Evolutionary conservation across 2,113 vertebrate species (phyloP).

Genomic region (Leptodactylus fuscus): DNA sequence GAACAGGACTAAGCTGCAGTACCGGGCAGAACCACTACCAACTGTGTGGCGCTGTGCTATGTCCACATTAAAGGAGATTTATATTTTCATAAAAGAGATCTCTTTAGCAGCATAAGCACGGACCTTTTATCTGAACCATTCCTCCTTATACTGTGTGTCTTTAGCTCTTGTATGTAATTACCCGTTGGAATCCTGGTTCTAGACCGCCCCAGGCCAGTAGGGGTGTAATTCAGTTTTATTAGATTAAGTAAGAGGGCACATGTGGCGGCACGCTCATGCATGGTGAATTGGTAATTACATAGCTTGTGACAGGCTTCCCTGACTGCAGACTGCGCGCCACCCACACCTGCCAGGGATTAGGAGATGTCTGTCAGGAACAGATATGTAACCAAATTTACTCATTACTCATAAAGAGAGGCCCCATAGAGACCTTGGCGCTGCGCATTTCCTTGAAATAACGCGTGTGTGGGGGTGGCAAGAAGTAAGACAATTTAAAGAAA

Average conservation of each 20-base stretch:
- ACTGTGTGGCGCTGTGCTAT: no score
- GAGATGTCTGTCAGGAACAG: background rate
- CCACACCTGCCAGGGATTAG: slow-evolving; percentile 34
- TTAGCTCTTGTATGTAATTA: background rate
- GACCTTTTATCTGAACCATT: background rate
- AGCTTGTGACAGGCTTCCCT: background rate
- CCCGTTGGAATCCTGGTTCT: background rate
- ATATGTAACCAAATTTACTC: background rate
- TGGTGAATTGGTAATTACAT: slow-evolving; percentile 2
- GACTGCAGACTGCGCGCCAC: slow-evolving; percentile 28
- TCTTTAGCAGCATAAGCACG: no score
- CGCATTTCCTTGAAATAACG: no score
- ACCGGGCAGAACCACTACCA: no score
- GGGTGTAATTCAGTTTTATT: slow-evolving; percentile 29
- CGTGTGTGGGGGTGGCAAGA: no score
- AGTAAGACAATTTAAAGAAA: no score
- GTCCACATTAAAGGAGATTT: no score
- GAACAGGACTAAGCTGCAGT: no score
- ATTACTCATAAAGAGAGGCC: background rate
- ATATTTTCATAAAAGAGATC: no score
- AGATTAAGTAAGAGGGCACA: slow-evolving; percentile 43
- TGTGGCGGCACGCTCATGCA: slow-evolving; percentile 22
- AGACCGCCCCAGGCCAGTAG: background rate
- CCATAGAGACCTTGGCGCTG: background rate
- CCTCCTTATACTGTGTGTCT: background rate